Evolutionary conservation across 2,888 invertebrate species (phyloP).

Genomic region (Odontomyia ornata): DNA sequence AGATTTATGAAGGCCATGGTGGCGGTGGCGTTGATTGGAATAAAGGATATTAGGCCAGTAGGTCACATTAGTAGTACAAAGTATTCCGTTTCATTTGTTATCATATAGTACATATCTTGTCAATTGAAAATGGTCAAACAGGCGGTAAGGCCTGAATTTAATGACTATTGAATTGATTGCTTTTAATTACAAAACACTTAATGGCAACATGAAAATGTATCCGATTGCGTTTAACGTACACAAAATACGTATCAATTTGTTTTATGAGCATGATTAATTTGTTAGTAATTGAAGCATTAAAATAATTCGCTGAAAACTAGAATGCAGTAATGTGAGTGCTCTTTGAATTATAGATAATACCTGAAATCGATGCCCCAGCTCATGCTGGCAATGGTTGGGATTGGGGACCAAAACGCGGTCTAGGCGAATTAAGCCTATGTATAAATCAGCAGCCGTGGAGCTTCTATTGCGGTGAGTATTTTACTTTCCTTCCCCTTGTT

Average conservation of each 20-base stretch:
- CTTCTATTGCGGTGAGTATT: conserved; percentile 71
- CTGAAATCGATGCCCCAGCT: conserved; percentile 92
- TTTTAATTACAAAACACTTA: too few relatives aligned
- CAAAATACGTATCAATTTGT: too few relatives aligned
- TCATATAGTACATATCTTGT: too few relatives aligned
- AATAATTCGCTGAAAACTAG: not conserved
- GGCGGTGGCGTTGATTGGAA: not conserved
- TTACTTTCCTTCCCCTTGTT: not conserved
- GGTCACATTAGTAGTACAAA: not conserved
- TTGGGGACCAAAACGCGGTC: conserved; percentile 79
- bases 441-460: conserved; percentile 84
- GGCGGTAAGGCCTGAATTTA: too few relatives aligned
- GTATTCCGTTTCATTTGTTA: not conserved
- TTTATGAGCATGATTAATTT: not conserved
- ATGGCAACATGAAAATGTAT: too few relatives aligned
- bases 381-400: conserved; percentile 89
- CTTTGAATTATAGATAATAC: conserved; percentile 73
- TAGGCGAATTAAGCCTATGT: conserved; percentile 82
- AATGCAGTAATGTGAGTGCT: too few relatives aligned
- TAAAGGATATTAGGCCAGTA: not conserved
- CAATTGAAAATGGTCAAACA: too few relatives aligned
- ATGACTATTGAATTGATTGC: too few relatives aligned
- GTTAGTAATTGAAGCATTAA: not conserved
- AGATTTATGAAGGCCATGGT: not conserved
- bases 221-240: too few relatives aligned